Evolutionary conservation across 2,888 invertebrate species (phyloP).

Genomic region (Zaprionus lineosus): DNA sequence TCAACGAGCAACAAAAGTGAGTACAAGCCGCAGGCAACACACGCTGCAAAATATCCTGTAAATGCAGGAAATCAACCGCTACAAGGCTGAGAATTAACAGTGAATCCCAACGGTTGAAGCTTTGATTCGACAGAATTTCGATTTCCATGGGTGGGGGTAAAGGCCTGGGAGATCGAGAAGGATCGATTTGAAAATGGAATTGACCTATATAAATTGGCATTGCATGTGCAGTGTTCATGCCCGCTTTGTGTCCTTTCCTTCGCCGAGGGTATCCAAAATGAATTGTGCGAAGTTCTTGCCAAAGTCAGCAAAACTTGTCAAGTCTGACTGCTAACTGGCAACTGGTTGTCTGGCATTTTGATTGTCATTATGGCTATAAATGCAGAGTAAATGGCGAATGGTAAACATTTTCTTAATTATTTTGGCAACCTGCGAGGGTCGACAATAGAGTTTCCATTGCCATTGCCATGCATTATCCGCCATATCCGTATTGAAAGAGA

Average conservation of each 20-base stretch:
- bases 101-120: no score
- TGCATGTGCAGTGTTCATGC: no score
- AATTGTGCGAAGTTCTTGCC: slow-evolving; percentile 25
- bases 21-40: background rate
- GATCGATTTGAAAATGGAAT: no score
- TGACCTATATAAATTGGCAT: no score
- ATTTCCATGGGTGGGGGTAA: no score
- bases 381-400: slow-evolving; percentile 53
- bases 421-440: slow-evolving; percentile 37
- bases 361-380: slow-evolving; percentile 50
- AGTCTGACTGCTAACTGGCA: slow-evolving; percentile 26
- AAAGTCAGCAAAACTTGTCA: slow-evolving; percentile 41
- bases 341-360: slow-evolving; percentile 24
- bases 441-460: no score
- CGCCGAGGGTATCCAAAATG: background rate
- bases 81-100: background rate
- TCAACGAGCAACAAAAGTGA: slow-evolving; percentile 44
- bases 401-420: slow-evolving; percentile 73
- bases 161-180: no score
- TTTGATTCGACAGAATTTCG: no score
- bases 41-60: slow-evolving; percentile 17
- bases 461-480: background rate
- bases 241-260: background rate
- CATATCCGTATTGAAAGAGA: background rate
- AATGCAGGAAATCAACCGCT: background rate